phyloP scores from a whole-genome alignment of 2,888 invertebrate species.

The Sympetrum striolatum region DNA sequence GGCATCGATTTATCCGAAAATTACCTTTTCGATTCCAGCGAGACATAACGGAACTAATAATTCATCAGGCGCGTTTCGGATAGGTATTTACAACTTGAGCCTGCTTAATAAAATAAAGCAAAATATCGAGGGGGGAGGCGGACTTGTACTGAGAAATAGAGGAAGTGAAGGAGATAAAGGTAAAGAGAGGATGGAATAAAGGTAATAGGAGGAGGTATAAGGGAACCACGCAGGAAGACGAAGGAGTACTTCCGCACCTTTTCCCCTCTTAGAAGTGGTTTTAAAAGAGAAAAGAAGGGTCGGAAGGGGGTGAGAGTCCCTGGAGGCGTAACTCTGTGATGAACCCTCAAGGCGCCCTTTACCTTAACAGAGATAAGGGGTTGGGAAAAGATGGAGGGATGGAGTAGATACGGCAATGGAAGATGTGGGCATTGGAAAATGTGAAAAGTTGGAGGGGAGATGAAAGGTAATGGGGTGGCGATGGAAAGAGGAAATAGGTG shows the following conservation, averaged over 20 bases:
- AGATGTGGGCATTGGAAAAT: not conserved
- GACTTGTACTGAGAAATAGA: not conserved
- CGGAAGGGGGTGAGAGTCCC: not conserved
- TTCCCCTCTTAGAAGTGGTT: conserved; percentile 2
- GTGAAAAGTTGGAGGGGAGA: not conserved
- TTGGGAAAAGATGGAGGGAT: not conserved
- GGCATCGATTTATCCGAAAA: no score
- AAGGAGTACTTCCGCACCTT: conserved; percentile 12
- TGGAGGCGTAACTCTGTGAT: not conserved
- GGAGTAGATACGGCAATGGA: not conserved
- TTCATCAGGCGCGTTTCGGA: not conserved
- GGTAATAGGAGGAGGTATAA: not conserved
- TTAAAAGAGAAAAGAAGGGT: not conserved
- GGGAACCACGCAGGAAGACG: not conserved
- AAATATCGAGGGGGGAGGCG: not conserved
- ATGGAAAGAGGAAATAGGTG: no score
- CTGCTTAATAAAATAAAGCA: no score
- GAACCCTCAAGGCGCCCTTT: not conserved
- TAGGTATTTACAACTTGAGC: not conserved
- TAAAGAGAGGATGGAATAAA: not conserved
- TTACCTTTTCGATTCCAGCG: no score
- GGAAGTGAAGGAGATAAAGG: not conserved
- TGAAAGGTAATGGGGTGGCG: not conserved
- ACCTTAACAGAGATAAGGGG: not conserved
- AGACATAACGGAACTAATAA: no score